phyloP scores from a whole-genome alignment of 2,797 vertebrate genomes.

The Bradypus variegatus region DNA sequence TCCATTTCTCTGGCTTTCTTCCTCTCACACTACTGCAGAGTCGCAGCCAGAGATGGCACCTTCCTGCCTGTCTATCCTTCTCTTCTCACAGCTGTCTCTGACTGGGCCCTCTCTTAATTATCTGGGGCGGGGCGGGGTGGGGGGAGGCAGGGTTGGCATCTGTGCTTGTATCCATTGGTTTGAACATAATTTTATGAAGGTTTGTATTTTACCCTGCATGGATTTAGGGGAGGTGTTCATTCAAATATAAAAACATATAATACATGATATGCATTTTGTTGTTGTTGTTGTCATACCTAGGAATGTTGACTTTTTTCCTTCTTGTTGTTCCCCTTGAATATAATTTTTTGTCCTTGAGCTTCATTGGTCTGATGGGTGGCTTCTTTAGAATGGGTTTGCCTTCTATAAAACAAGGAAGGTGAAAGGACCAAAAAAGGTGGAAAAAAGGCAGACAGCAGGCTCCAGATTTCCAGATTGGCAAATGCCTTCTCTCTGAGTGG shows the following conservation, averaged over 20 bases:
- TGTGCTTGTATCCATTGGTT: background rate
- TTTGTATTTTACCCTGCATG: background rate
- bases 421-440: background rate
- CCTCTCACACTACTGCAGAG: background rate
- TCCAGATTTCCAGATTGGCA: background rate
- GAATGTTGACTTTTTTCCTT: background rate
- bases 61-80: background rate
- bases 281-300: conserved; percentile 15
- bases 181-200: background rate
- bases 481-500: background rate
- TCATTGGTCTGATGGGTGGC: background rate
- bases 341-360: background rate
- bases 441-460: background rate
- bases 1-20: conserved; percentile 30
- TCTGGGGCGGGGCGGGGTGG: background rate
- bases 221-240: background rate
- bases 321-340: background rate
- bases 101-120: background rate
- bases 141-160: too few species aligned
- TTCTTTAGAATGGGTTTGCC: background rate
- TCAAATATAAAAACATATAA: conserved; percentile 19
- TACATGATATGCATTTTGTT: background rate
- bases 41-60: background rate
- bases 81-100: background rate
- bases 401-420: background rate